Percentiles rank a stretch among this genome's conserved stretches.
phyloP scores from a whole-genome alignment of 2,113 vertebrate species.

The Entelurus aequoreus region DNA sequence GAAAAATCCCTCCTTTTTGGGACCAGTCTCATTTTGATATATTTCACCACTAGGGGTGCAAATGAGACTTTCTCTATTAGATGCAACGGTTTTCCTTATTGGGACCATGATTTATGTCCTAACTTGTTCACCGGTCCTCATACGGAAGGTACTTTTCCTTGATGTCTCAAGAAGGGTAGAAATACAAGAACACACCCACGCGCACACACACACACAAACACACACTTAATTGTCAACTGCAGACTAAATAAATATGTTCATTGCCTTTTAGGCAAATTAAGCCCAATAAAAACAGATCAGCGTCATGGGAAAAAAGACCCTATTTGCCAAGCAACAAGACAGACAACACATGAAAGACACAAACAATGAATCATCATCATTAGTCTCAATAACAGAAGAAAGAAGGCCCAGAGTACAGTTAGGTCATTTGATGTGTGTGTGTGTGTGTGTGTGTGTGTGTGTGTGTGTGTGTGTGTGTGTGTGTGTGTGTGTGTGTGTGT shows the following conservation, averaged over 20 bases:
- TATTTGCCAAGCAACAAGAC: neutral
- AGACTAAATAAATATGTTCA: neutral
- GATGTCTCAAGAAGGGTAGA: no score
- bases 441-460: neutral
- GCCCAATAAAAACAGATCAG: no score
- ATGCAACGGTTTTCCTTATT: no score
- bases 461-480: neutral
- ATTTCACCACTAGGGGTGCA: no score
- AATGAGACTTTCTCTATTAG: no score
- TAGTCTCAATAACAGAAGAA: neutral
- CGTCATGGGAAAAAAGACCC: neutral
- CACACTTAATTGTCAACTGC: neutral
- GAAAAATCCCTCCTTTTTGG: no score
- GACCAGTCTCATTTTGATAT: no score
- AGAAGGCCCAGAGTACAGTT: neutral
- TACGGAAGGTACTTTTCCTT: no score
- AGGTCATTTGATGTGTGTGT: neutral
- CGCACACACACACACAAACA: slow-evolving; percentile 6
- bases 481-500: neutral
- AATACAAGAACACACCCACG: slow-evolving; percentile 2
- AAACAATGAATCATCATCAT: neutral
- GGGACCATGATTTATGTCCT: no score
- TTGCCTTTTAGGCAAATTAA: neutral
- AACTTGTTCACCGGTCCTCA: no score
- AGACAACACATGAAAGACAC: neutral